A percentile compares a stretch with the other conserved stretches of the same genome.
Conservation (phyloP, 1,140 invertebrate genomes). For the Microvelia longipes region DNA sequence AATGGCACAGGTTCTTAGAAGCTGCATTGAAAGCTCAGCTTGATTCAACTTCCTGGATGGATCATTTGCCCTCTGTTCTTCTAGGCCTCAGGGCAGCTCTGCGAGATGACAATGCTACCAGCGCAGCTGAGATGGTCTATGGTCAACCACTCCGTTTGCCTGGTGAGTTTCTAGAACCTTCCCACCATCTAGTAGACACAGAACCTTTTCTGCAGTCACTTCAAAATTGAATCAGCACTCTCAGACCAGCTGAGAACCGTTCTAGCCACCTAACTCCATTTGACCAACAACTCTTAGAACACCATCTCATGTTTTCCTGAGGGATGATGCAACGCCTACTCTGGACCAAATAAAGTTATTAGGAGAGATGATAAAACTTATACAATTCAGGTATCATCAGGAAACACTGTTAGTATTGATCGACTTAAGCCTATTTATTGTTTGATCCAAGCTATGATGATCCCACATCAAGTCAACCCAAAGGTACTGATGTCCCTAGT, state of each 20-base stretch:
- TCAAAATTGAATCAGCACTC: not conserved
- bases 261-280: slow-evolving; percentile 6
- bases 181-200: not conserved
- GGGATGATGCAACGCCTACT: slow-evolving; percentile 15
- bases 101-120: slow-evolving; percentile 16
- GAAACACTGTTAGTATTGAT: slow-evolving; percentile 14
- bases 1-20: slow-evolving; percentile 31
- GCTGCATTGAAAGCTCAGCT: slow-evolving; percentile 22
- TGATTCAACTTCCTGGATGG: slow-evolving; percentile 1
- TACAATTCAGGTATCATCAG: slow-evolving; percentile 7
- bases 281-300: slow-evolving; percentile 13
- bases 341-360: slow-evolving; percentile 17
- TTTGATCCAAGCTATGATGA: not conserved
- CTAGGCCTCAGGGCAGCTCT: slow-evolving; percentile 26
- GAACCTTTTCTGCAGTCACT: not conserved
- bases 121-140: slow-evolving; percentile 21
- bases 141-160: not conserved
- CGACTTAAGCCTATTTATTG: slow-evolving; percentile 17
- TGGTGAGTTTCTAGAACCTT: not conserved
- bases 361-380: slow-evolving; percentile 11
- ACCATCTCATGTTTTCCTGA: slow-evolving; percentile 19
- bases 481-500: not conserved
- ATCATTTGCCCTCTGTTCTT: slow-evolving; percentile 28
- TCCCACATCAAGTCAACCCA: not conserved
- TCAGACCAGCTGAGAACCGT: not conserved